Base-by-base conservation (phyloP, 2,113 vertebrate species). In the Nibea coibor region DNA sequence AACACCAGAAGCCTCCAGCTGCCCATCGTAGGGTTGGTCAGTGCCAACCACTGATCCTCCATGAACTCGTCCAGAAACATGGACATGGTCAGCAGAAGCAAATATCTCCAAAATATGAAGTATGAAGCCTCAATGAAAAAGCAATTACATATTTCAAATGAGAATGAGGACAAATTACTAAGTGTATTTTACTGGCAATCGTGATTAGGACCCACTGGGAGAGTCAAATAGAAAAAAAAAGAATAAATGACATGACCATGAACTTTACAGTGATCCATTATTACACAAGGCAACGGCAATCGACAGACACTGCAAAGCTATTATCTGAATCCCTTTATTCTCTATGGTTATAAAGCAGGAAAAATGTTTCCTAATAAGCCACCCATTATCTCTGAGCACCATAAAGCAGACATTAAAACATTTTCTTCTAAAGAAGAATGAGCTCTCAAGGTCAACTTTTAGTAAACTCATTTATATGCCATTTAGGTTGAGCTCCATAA, bases 391-490 rank as follows among this genome's bases (percentile, higher is more conserved):
- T 87, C 82, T 63, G 43, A 86, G 66, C 72, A 75, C 43, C 80
- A 86, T 83, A 86, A 90, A 84, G 85, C 78, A 87, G 77, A 81
- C 88, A 87, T 89, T 85, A 83, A 87, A 91, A 90, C 67, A 54
- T 68, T 88, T 91, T 86, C 84, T 87, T 86, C 59, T 39, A 19
- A 85, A 87, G 75, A 87, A 83, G 20, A 88, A 80, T 72, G 68
- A 91, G 89, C 82, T 84, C 78, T 71, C 84, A 93, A 94, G 93
- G 91, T 93, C 93, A 89, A 75, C 73, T 67, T 82, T 76, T 45
- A 73, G 75, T 90, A 81, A 90, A 91, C 83, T 93, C 80, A 88
- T 92, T 91, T 91, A 80, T 76, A 93, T 91, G 71, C 80, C 83
- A 89, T 91, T 93, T 90, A 84, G 84, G 82, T 71, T 78, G 70